Evolutionary conservation across 2,888 invertebrate genomes (phyloP).

Genomic region (Bhutanitis thaidina): DNA sequence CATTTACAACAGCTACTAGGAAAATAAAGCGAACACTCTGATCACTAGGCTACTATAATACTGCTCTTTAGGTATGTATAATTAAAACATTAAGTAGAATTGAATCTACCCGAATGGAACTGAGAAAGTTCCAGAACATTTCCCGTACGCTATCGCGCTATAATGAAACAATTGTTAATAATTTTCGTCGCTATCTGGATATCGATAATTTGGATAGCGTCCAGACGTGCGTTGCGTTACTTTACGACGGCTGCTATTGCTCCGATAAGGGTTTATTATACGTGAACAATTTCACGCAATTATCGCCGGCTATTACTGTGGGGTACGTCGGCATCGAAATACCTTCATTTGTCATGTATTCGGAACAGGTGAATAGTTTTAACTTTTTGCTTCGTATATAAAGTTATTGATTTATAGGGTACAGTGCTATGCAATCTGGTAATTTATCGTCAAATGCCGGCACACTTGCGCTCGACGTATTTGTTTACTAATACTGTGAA

Average conservation of each 20-base stretch:
- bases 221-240: conserved; percentile 23
- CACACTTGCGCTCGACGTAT: too few relatives aligned
- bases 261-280: conserved; percentile 28
- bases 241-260: conserved; percentile 27
- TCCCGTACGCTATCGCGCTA: conserved; percentile 3
- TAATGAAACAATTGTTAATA: conserved; percentile 22
- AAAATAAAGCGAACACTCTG: too few relatives aligned
- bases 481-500: too few relatives aligned
- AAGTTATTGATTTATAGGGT: too few relatives aligned
- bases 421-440: too few relatives aligned
- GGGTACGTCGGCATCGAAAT: not conserved
- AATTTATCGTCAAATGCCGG: too few relatives aligned
- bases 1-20: too few relatives aligned
- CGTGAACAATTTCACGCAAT: conserved; percentile 28
- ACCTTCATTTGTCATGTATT: conserved; percentile 8
- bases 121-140: conserved; percentile 10
- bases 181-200: conserved; percentile 31
- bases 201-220: conserved; percentile 33
- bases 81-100: not conserved
- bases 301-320: conserved; percentile 19
- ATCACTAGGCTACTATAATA: too few relatives aligned
- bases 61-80: too few relatives aligned
- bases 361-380: not conserved
- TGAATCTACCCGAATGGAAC: conserved; percentile 7
- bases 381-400: too few relatives aligned